Conservation (phyloP, 2,888 invertebrate genomes). For the Eupelmus urozonus region DNA sequence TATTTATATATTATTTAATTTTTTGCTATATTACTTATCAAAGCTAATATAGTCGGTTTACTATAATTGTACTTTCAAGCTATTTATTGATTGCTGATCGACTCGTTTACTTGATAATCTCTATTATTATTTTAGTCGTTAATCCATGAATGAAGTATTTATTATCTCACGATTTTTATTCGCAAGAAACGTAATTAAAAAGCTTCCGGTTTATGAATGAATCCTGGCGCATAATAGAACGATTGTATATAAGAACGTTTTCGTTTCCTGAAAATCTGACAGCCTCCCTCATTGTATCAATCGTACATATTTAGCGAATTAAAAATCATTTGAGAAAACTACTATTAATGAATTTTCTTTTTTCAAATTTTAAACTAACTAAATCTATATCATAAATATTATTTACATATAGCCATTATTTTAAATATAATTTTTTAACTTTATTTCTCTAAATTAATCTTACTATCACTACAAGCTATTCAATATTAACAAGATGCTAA, state of each 20-base stretch:
- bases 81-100: not conserved
- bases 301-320: constrained; percentile 29
- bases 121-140: not conserved
- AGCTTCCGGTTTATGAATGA: constrained; percentile 53
- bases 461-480: too few species aligned
- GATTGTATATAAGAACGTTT: constrained; percentile 49
- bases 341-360: too few species aligned
- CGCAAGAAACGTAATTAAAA: constrained; percentile 24
- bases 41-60: not conserved
- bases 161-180: constrained; percentile 22
- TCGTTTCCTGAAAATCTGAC: constrained; percentile 58
- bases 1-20: too few species aligned
- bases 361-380: too few species aligned
- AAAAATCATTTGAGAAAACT: constrained; percentile 26
- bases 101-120: not conserved
- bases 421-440: not conserved
- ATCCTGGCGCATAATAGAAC: constrained; percentile 38
- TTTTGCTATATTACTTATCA: too few species aligned
- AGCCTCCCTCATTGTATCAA: constrained; percentile 47
- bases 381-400: constrained; percentile 3
- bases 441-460: too few species aligned
- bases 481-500: too few species aligned
- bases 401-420: not conserved
- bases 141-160: constrained; percentile 10
- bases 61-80: too few species aligned